A percentile compares a stretch with the other conserved stretches of the same genome.
Conservation (phyloP, 2,888 invertebrate species). For the Empis livida region DNA sequence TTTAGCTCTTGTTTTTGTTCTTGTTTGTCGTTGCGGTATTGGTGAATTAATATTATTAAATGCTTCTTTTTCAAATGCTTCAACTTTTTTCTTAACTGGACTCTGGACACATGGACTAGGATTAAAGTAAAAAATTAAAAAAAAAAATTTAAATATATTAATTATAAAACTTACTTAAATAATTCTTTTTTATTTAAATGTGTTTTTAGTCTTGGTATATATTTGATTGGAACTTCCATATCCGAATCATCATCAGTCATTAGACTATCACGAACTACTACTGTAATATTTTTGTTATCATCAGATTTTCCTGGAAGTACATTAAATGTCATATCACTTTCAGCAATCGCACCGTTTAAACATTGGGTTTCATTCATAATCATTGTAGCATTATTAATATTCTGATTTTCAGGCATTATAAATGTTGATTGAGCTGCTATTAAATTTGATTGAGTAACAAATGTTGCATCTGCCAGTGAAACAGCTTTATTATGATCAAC, state of each 20-base stretch:
- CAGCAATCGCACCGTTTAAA: conserved; percentile 4
- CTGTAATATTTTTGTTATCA: not conserved
- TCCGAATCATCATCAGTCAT: conserved; percentile 31
- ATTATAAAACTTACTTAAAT: conserved; percentile 24
- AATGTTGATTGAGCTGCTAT: conserved; percentile 17
- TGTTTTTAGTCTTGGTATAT: conserved; percentile 17
- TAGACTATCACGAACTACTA: conserved; percentile 18
- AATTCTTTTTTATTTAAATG: conserved; percentile 29
- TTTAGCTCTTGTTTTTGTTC: conserved; percentile 16
- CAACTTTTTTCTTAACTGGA: conserved; percentile 46
- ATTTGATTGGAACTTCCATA: conserved; percentile 11
- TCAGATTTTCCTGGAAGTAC: conserved; percentile 4
- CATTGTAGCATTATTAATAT: conserved; percentile 15
- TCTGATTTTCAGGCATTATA: conserved; percentile 16
- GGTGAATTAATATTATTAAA: conserved; percentile 14
- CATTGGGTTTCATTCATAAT: conserved; percentile 6
- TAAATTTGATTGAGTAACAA: conserved; percentile 14
- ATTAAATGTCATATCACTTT: conserved; percentile 19
- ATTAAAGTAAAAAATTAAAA: not conserved
- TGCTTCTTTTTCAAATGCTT: conserved; percentile 43
- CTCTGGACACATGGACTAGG: conserved; percentile 45
- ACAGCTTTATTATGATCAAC: conserved; percentile 13
- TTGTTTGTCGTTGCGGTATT: conserved; percentile 10
- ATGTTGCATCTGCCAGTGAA: conserved; percentile 18
- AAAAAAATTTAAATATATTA: not conserved